These are phyloP conservation scores for Saxicola maurus DNA, from an alignment of 2,797 vertebrate species.

Conservation along the genomic window DNA sequence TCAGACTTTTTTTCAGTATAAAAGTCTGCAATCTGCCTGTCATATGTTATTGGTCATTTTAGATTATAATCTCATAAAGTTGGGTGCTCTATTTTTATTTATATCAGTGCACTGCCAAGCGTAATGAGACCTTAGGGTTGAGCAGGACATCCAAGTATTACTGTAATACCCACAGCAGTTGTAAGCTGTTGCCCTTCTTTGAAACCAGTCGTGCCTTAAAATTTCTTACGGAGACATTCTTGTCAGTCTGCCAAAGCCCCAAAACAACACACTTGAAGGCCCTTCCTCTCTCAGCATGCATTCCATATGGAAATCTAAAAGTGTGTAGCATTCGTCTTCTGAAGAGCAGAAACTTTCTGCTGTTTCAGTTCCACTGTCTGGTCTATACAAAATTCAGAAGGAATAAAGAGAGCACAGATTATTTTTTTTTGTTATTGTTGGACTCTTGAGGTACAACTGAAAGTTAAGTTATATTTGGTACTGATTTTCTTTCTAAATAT, in stretches of 20 bases:
- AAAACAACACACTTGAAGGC: not conserved
- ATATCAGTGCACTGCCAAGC: not conserved
- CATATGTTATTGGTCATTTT: not conserved
- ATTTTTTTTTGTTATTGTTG: not conserved
- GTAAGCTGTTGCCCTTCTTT: not conserved
- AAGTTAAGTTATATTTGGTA: not conserved
- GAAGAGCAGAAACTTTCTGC: not conserved
- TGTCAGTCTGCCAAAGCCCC: conserved; percentile 4
- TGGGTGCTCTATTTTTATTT: not conserved
- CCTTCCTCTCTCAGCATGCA: not conserved
- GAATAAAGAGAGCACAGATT: not conserved
- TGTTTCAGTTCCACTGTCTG: not conserved
- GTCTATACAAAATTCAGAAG: not conserved
- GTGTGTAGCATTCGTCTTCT: not conserved
- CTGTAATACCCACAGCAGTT: not conserved
- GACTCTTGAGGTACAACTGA: not conserved
- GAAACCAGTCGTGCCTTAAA: not conserved
- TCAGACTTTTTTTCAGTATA: not conserved
- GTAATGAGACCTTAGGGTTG: conserved; percentile 3
- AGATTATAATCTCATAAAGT: not conserved
- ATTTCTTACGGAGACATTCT: not conserved
- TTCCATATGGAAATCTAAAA: not conserved
- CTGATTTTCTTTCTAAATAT: not conserved
- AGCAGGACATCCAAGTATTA: not conserved
- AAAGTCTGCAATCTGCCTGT: conserved; percentile 16